phyloP scores from a whole-genome alignment of 1,140 invertebrate species.

The Lycorma delicatula region DNA sequence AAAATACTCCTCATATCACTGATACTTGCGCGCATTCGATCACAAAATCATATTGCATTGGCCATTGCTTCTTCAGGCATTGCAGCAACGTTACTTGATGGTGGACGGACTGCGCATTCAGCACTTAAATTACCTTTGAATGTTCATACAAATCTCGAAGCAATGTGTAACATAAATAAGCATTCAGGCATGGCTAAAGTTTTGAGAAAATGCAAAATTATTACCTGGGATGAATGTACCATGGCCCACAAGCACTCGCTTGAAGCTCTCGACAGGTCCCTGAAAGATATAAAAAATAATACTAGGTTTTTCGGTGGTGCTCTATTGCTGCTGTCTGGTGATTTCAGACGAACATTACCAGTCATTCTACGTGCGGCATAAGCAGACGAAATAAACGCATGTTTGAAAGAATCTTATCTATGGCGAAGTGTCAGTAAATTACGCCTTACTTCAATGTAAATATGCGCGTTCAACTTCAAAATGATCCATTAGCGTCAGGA shows the following conservation, averaged over 20 bases:
- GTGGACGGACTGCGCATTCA: too few species aligned
- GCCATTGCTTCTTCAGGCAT: too few species aligned
- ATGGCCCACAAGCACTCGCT: constrained; percentile 31
- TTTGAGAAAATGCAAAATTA: too few species aligned
- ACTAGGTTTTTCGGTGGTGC: constrained; percentile 8
- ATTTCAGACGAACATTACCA: constrained; percentile 39
- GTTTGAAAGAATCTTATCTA: constrained; percentile 36
- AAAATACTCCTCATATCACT: too few species aligned
- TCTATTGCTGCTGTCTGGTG: constrained; percentile 20
- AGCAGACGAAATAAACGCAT: constrained; percentile 28
- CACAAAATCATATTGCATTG: too few species aligned
- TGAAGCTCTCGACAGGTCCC: constrained; percentile 31
- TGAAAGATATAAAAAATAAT: constrained; percentile 27
- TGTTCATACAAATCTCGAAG: too few species aligned
- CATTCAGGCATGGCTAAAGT: too few species aligned
- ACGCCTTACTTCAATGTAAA: constrained; percentile 20
- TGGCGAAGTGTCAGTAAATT: constrained; percentile 35
- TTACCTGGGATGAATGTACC: too few species aligned
- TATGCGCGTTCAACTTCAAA: constrained; percentile 25
- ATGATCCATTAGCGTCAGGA: constrained; percentile 23
- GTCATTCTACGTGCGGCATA: constrained; percentile 36
- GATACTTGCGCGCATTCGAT: too few species aligned
- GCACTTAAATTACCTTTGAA: too few species aligned
- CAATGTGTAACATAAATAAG: too few species aligned
- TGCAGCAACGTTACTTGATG: too few species aligned